Base-by-base conservation (phyloP, 1,140 invertebrate species). In the Macrotrachela quadricornifera region DNA sequence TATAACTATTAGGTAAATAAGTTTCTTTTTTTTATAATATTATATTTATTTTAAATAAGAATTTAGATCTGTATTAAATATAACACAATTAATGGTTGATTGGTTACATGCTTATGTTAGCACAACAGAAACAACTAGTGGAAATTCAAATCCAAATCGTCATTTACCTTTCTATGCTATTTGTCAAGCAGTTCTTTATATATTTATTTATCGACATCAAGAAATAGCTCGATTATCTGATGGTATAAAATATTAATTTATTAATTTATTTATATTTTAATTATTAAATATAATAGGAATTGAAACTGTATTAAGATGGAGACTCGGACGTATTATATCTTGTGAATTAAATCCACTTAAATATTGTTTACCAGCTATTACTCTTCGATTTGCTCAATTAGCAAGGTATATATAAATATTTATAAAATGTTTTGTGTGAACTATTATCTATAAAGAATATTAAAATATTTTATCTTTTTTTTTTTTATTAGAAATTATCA, bases 101-200 rank as follows among this genome's bases (percentile, higher is more conserved):
- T 86, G 81, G 81, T 75, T 82, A 43, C 79, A 84, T 59, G 63
- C 65, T 47, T 85, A 87, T 62, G 79, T 85, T 15, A 68, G 73
- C 39, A 58, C 73, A 66, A 56, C 74, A 75, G 56, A 75, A 47
- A 78, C 47, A 67, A 73, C 57, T 61, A 61, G 58, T 55, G 65
- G 16, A 70, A 75, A 63, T 57, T 61, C 67, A 8, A 67, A 73
- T 56, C 55, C 72, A 6, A 76, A 77, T 62, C 74, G 78, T 6
- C 86, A 94, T 65, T 73, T 75, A 36, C 78, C 86, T 1, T 94
- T 92, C 68, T 87, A 88, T 65, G 77, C 80, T 14, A 77, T 87
- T 12, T 88, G 85, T 62, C 85, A 92, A 69, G 77, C 81, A 0
- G 71, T 90, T 37, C 91, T 94, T 65, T 88, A 91, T 69, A 71